Percentiles rank a stretch among this genome's conserved stretches.
These are phyloP conservation scores for Serripes groenlandicus DNA, from an alignment of 2,888 invertebrate genomes.

Conservation along the genomic window DNA sequence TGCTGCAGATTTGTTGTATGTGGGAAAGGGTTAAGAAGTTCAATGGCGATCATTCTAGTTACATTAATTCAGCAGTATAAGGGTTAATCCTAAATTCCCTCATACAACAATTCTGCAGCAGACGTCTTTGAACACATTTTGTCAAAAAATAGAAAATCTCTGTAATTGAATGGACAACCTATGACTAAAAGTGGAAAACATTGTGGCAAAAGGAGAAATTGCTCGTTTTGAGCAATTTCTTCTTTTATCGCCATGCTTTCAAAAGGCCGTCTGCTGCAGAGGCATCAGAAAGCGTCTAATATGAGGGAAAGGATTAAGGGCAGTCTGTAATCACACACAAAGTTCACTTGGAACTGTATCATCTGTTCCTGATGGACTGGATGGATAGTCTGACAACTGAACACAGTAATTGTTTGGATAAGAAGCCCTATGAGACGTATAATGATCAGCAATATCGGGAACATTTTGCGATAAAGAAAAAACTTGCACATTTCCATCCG, in stretches of 20 bases:
- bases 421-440: conserved; percentile 13
- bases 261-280: too few relatives aligned
- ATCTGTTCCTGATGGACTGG: conserved; percentile 12
- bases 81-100: too few relatives aligned
- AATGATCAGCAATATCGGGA: neutral
- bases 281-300: too few relatives aligned
- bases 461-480: conserved; percentile 18
- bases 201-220: neutral
- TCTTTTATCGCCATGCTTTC: conserved; percentile 1
- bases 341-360: conserved; percentile 31
- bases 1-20: too few relatives aligned
- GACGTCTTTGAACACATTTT: too few relatives aligned
- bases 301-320: neutral
- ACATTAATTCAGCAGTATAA: too few relatives aligned
- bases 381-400: conserved; percentile 16
- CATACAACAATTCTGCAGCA: neutral
- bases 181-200: too few relatives aligned
- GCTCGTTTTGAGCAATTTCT: neutral
- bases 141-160: too few relatives aligned
- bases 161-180: too few relatives aligned
- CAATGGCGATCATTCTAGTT: too few relatives aligned
- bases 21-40: too few relatives aligned
- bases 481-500: neutral
- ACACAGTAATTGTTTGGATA: conserved; percentile 19
- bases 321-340: conserved; percentile 8